These are phyloP conservation scores for Chrysodeixis includens DNA, from an alignment of 2,888 invertebrate genomes.

Conservation along the genomic window DNA sequence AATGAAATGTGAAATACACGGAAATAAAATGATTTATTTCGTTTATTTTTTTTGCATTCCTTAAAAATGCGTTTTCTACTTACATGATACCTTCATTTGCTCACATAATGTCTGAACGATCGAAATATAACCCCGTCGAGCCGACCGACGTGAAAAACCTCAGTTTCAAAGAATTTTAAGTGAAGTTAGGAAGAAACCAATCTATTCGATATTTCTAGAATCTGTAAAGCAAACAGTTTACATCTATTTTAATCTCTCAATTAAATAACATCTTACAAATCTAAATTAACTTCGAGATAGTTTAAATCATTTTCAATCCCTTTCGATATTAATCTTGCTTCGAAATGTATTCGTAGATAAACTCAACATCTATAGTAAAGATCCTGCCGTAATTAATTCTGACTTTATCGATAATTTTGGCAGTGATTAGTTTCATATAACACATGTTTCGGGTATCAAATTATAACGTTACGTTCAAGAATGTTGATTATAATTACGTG, in stretches of 20 bases:
- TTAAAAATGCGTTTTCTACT: no score
- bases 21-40: no score
- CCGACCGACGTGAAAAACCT: no score
- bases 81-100: no score
- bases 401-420: background rate
- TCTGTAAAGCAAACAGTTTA: background rate
- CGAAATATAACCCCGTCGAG: no score
- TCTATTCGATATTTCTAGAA: background rate
- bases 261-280: constrained; percentile 3
- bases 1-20: no score
- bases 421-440: background rate
- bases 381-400: background rate
- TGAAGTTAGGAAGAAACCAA: no score
- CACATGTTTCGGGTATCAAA: background rate
- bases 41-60: no score
- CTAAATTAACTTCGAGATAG: constrained; percentile 1
- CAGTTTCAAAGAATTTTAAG: no score
- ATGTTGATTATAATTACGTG: background rate
- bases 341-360: no score
- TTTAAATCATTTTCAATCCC: constrained; percentile 1
- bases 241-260: background rate
- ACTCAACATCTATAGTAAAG: background rate
- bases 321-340: background rate
- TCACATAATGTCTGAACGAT: no score
- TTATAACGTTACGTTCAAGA: background rate